phyloP scores from a whole-genome alignment of 2,888 invertebrate genomes.

The Eubasilissa splendida region DNA sequence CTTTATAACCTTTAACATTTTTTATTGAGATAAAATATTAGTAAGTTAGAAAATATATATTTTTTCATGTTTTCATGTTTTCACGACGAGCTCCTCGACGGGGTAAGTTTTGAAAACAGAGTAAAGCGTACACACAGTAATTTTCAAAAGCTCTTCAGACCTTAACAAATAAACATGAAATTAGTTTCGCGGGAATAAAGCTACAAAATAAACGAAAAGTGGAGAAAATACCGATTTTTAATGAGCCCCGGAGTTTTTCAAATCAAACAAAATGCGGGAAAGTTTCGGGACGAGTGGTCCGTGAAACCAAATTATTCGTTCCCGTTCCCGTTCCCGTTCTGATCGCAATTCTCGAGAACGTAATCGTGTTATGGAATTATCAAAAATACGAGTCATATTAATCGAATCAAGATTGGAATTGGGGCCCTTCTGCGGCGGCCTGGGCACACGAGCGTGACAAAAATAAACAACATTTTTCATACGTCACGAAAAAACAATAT shows the following conservation, averaged over 20 bases:
- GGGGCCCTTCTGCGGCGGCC: conserved; percentile 1
- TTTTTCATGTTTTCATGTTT: too few species aligned
- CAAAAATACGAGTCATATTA: conserved; percentile 40
- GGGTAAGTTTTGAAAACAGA: too few species aligned
- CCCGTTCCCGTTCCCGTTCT: background rate
- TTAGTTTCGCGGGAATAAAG: conserved; percentile 12
- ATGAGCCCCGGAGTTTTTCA: conserved; percentile 25
- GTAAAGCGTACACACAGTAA: too few species aligned
- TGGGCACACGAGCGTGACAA: conserved; percentile 15
- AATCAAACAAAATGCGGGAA: conserved; percentile 22
- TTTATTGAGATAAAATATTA: too few species aligned
- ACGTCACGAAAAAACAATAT: too few species aligned
- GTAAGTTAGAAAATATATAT: too few species aligned
- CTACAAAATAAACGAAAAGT: background rate
- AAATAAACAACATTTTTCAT: too few species aligned
- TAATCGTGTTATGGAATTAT: conserved; percentile 41
- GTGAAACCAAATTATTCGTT: conserved; percentile 40
- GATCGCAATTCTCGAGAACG: conserved; percentile 38
- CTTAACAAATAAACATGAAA: background rate
- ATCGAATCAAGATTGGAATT: conserved; percentile 40
- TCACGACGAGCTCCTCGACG: too few species aligned
- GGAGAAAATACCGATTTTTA: conserved; percentile 26
- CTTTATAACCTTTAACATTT: too few species aligned
- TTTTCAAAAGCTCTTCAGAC: background rate
- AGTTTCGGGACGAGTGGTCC: conserved; percentile 30